Evolutionary conservation across 2,888 invertebrate genomes (phyloP), one percentile per base, ranked within the genome.

Genomic region (Chrysolina oricalcia): DNA sequence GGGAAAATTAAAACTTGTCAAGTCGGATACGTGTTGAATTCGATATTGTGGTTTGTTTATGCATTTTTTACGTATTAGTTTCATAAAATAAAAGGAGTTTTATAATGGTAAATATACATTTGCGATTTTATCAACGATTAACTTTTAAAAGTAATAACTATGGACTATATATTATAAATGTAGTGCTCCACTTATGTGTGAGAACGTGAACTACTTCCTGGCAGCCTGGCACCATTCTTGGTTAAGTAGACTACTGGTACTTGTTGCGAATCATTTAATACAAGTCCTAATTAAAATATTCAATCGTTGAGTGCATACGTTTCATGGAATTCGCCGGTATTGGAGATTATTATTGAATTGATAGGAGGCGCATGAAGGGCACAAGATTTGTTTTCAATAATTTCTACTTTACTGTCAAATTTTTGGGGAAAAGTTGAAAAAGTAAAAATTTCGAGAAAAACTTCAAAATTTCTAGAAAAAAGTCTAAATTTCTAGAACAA

Each of bases 1-100:
- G 83, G 83, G 83, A 83, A 81, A 79, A 82, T 81, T 81, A 73
- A 81, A 83, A 81, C 73, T 62, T 59, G 68, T 63, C 70, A 63
- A 56, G 66, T 59, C 59, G n/a, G 48, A 48, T 21, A 48, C 27
- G 56, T 41, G 21, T 69, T 17, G 19, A 17, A 50, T 23, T 17
- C n/a, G 56, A 35, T 69, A 23, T 35, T 53, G 35, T 21, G 19
- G 68, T 53, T 23, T 23, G 53, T 53, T 21, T 11, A 53, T 23
- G 1, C 5, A 13, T 53, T 21, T 53, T 53, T 19, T 5, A 15
- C 15, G 21, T 23, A 21, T 53, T 53, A 21, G 53, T 53, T 53
- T 53, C 53, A 53, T 1, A 53, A 53, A 53, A 53, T 1, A 53
- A 53, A 53, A 23, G 4, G 21, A 21, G 11, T 13, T 50, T 1